Base-by-base conservation (phyloP, 2,888 invertebrate genomes). In the Parasteatoda lunata region DNA sequence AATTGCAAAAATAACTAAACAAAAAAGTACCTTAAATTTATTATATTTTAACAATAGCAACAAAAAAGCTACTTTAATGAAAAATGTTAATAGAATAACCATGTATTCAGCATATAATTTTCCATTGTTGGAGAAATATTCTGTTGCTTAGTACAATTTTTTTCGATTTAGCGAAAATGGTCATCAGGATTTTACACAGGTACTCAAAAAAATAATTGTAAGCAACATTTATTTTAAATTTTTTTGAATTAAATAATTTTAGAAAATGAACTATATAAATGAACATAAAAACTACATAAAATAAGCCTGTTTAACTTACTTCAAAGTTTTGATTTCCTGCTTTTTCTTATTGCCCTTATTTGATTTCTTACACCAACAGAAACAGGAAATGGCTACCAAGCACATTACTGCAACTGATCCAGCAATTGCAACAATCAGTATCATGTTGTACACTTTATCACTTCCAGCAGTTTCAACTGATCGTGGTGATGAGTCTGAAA, bases 281-380 rank as follows among this genome's bases (percentile, higher is more conserved):
- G 30, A 30, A 71, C n/a, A 71, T n/a, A 9, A 13, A 49, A 45
- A 49, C 49, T 71, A 13, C 49, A 5, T 71, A 49, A 48, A 71
- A 54, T 64, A 13, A 11, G 64, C 4, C 15, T 48, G 13, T n/a
- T 9, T 48, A 66, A 88, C 83, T 77, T 76, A 88, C 88, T 79
- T 88, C 45, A 83, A 71, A 48, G 88, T 82, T 45, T 88, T 83
- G 11, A 88, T 88, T 84, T 88, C 88, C 30, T 88, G 83, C 49
- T 84, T 88, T 79, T 88, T 88, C 66, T 86, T 86, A 54, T 76
- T 88, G 30, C 71, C 88, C 81, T 84, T 81, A 48, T 84, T 84
- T 52, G 80, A 77, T 77, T 73, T 81, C 48, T 51, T 83, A 64
- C 86, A 86, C 64, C 82, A 76, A 59, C 70, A 88, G 51, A 76